A percentile compares a stretch with the other conserved stretches of the same genome.
Evolutionary conservation across 2,888 invertebrate species (phyloP).

Genomic region (Acanthopleura granulata): DNA sequence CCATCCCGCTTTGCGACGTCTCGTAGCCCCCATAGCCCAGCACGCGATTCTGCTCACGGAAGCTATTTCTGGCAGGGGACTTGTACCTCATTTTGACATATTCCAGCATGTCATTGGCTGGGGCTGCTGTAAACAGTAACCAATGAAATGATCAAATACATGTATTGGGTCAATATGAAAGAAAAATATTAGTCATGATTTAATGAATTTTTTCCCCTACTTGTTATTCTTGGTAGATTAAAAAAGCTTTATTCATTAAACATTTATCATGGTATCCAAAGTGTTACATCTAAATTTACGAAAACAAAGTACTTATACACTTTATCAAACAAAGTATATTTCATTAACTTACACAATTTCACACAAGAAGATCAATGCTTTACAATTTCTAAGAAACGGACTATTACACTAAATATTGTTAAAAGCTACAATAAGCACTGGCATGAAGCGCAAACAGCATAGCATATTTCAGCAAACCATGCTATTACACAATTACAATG

Average conservation of each 20-base stretch:
- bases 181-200: too few relatives aligned
- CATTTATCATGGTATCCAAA: too few relatives aligned
- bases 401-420: neutral
- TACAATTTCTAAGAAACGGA: too few relatives aligned
- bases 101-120: conserved; percentile 67
- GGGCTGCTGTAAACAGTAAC: conserved; percentile 54
- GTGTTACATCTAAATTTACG: too few relatives aligned
- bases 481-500: neutral
- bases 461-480: neutral
- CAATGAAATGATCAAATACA: neutral
- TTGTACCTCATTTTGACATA: conserved; percentile 66
- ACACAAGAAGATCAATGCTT: too few relatives aligned
- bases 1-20: neutral
- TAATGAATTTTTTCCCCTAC: too few relatives aligned
- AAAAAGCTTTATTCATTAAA: too few relatives aligned
- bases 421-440: conserved; percentile 17
- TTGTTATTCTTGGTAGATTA: too few relatives aligned
- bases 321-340: too few relatives aligned
- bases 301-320: too few relatives aligned
- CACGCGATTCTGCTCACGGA: conserved; percentile 27
- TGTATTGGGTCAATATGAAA: too few relatives aligned
- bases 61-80: conserved; percentile 40
- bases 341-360: too few relatives aligned
- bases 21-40: conserved; percentile 5
- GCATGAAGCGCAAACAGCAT: neutral